A percentile compares a stretch with the other conserved stretches of the same genome.
Evolutionary conservation across 1,140 invertebrate species (phyloP).

Genomic region (Drosophila nasuta): DNA sequence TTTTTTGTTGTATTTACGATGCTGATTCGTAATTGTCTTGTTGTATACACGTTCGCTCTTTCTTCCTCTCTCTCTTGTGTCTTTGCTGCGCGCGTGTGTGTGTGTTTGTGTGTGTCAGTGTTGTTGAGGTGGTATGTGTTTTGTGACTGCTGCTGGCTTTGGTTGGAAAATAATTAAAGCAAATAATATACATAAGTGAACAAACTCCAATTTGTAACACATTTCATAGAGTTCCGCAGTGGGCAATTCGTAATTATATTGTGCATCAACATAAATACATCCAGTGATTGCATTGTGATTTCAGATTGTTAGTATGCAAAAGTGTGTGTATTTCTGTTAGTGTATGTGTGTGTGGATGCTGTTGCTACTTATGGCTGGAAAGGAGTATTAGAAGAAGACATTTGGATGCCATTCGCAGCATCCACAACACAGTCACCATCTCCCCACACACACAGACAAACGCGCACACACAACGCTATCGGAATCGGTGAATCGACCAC

Average conservation of each 20-base stretch:
- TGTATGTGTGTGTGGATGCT: conserved; percentile 35
- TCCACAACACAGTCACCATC: conserved; percentile 36
- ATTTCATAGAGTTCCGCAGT: conserved; percentile 24
- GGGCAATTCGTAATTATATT: conserved; percentile 31
- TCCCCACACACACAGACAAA: conserved; percentile 30
- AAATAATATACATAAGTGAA: conserved; percentile 47
- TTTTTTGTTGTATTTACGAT: conserved; percentile 64
- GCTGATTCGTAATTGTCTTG: conserved; percentile 78
- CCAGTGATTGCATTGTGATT: conserved; percentile 28
- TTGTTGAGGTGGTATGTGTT: conserved; percentile 22
- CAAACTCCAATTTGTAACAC: conserved; percentile 62
- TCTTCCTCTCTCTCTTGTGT: conserved; percentile 24
- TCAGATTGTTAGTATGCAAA: neutral
- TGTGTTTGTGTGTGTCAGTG: conserved; percentile 25
- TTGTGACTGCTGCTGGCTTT: conserved; percentile 38
- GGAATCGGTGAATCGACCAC: conserved; percentile 40
- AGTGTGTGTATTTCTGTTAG: conserved; percentile 12
- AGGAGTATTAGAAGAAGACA: conserved; percentile 44
- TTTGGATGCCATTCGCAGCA: conserved; percentile 46
- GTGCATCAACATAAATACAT: conserved; percentile 20
- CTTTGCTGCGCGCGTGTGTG: conserved; percentile 21
- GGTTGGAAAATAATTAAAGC: conserved; percentile 73
- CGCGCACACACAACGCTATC: conserved; percentile 36
- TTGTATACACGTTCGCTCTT: conserved; percentile 68
- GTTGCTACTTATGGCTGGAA: conserved; percentile 34